Evolutionary conservation across 2,113 vertebrate genomes (phyloP), one percentile per base, ranked within the genome.

Genomic region (Dendropsophus ebraccatus): DNA sequence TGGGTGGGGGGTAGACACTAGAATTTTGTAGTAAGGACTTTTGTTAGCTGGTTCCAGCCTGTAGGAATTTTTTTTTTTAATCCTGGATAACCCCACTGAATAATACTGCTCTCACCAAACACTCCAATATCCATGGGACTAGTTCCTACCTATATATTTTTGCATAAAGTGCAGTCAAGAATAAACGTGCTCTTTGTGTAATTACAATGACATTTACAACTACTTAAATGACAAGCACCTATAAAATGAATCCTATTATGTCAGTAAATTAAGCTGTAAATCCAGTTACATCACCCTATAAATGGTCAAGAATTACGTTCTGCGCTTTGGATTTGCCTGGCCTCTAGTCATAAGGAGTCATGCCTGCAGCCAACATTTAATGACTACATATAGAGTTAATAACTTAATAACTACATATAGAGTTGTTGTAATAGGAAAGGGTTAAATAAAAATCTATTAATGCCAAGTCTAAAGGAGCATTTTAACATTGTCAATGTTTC

Each of bases 181-280:
- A 41, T 41, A 8, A 41, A 41, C 41, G 41, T 8, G 41, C 8
- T 41, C 54, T 25, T 14, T 41, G 11, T 60, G 28, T 80, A 80
- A 80, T 80, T 80, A 80, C n/a, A 56, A 5, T 56, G 77, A 80
- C 77, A 60, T 60, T 80, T 80, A 80, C 50, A 80, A 35, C 77
- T 9, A 25, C 19, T 58, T 37, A 8, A 35, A 69, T 37, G 52
- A 37, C 54, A 80, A 3, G 6, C 45, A 30, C 47, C 25, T 17
- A 75, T 49, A 58, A n/a, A 60, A 62, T 45, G 8, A 60, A 37
- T 60, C 35, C 32, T 58, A 41, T 60, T 17, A 25, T 13, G 30
- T n/a, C 50, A 32, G n/a, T 41, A 58, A 79, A n/a, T 60, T 75
- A n/a, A 69, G 62, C n/a, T 62, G 23, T 28, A 73, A 54, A 35